These are phyloP conservation scores for Phocoena phocoena DNA, from an alignment of 2,113 vertebrate genomes.

Conservation along the genomic window DNA sequence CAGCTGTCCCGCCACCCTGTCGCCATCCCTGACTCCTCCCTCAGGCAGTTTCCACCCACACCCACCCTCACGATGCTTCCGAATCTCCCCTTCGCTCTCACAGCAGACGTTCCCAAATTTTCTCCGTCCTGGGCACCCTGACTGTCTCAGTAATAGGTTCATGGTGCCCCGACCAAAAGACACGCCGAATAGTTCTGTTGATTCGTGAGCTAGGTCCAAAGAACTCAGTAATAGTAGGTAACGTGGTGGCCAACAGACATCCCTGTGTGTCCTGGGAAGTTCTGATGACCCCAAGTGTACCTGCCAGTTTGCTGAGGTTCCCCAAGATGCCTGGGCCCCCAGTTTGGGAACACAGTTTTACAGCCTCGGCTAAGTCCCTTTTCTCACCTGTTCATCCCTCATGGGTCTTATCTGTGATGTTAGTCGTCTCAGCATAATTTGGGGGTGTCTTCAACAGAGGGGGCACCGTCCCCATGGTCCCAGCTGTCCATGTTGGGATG, in stretches of 20 bases:
- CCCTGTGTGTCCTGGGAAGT: not conserved
- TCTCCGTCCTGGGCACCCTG: accelerated
- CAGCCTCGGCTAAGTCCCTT: not conserved
- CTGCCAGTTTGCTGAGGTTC: not conserved
- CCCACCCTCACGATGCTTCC: not conserved
- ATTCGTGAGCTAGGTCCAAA: not conserved
- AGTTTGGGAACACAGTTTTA: not conserved
- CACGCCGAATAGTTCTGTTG: not conserved
- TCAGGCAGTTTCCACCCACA: too few relatives aligned
- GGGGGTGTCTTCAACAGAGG: too few relatives aligned
- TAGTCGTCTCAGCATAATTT: not conserved
- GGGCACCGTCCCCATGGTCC: accelerated
- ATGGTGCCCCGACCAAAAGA: too few relatives aligned
- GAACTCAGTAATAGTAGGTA: not conserved
- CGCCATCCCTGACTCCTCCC: not conserved
- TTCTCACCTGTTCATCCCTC: not conserved
- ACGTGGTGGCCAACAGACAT: not conserved
- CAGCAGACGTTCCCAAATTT: not conserved
- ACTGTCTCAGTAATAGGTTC: not conserved
- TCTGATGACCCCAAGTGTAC: too few relatives aligned
- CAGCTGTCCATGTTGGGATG: not conserved
- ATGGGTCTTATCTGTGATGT: not conserved
- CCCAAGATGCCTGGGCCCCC: not conserved
- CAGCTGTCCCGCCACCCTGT: not conserved
- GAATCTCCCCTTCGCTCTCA: too few relatives aligned